These are phyloP conservation scores for Ciconia maguari DNA, from an alignment of 2,113 vertebrate genomes.

Conservation along the genomic window DNA sequence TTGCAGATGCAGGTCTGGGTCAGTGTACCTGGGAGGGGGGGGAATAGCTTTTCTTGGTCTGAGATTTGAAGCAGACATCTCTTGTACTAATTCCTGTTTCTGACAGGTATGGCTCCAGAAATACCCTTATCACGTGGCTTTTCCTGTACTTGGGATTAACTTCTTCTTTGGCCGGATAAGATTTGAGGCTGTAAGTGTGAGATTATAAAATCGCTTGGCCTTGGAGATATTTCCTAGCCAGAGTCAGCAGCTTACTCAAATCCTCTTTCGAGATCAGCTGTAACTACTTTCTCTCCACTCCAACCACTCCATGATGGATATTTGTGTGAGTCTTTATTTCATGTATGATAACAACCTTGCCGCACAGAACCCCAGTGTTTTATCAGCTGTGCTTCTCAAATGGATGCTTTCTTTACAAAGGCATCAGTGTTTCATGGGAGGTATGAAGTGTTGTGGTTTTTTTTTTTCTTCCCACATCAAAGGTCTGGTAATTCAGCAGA, in stretches of 20 bases:
- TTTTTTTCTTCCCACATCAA: not conserved
- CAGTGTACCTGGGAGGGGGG: not conserved
- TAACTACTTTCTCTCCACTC: not conserved
- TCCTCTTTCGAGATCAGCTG: not conserved
- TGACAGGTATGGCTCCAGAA: not conserved
- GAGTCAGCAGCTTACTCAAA: not conserved
- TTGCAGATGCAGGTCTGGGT: accelerated
- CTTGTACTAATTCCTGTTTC: not conserved
- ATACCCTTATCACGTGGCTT: not conserved
- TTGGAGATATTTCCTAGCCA: not conserved
- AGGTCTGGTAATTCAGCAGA: not conserved
- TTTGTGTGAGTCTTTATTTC: not conserved
- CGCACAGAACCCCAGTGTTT: not conserved
- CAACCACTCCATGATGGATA: not conserved
- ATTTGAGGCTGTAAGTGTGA: not conserved
- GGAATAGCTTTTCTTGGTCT: not conserved
- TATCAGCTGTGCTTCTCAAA: not conserved
- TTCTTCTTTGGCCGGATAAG: not conserved
- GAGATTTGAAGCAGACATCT: not conserved
- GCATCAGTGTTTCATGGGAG: not conserved
- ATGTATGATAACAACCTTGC: accelerated
- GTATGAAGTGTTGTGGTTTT: not conserved
- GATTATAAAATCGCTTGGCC: not conserved
- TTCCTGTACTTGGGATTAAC: not conserved
- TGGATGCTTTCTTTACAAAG: not conserved